Evolutionary conservation across 1,140 invertebrate species (phyloP), one percentile per base, ranked within the genome.

Genomic region (Octopus bimaculoides): DNA sequence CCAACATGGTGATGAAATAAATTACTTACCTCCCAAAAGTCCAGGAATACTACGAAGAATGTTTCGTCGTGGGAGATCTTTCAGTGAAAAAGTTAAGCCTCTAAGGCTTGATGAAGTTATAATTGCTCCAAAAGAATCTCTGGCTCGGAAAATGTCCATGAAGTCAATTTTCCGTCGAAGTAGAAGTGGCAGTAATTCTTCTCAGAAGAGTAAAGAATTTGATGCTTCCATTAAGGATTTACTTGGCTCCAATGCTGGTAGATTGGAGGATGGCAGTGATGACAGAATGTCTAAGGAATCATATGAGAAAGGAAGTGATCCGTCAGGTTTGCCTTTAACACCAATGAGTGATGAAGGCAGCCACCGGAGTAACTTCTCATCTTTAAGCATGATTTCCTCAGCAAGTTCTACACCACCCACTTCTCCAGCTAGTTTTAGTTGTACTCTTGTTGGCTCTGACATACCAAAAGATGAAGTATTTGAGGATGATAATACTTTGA

Each of bases 71-170:
- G 74, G 74, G 7, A 75, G 26, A 75, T 75, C 74, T 41, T 75
- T 75, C 17, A 75, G 52, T 52, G 74, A 75, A 41, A 75, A 75
- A 41, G 52, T 41, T 41, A 75, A 75, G 26, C 74, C 74, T 9
- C 5, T 75, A 8, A 17, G 52, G 52, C 26, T 8, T 14, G 74
- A 75, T 75, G 74, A 75, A 53, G 74, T 53, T 14, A 6, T 52
- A 14, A 41, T n/a, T 75, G 20, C 26, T 7, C 52, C 52, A 75
- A 75, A 75, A 41, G 74, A 75, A 7, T 75, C 74, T 52, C 52
- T 75, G 12, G 74, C 52, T 52, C 74, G 74, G 26, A 75, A 75
- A 75, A 75, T 75, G 74, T 75, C 74, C 52, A 53, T 75, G 74
- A 75, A 75, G 17, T 17, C 74, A 14, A 75, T 75, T 53, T 75